These are phyloP conservation scores for Potamarius usumacintae DNA, from an alignment of 2,113 vertebrate genomes.

Conservation along the genomic window DNA sequence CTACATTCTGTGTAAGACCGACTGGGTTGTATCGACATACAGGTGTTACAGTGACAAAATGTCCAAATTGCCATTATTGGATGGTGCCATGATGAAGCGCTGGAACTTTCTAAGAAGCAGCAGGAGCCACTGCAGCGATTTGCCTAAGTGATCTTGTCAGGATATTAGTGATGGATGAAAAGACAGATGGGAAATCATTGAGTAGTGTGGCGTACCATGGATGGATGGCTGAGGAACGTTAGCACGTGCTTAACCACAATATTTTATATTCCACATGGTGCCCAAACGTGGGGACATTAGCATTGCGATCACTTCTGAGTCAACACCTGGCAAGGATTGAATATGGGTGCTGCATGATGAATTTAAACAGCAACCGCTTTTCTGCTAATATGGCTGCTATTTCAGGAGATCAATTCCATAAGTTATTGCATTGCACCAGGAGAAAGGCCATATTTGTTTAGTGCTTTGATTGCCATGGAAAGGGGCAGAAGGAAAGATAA, in stretches of 20 bases:
- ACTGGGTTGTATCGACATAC: constrained; percentile 16
- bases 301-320: constrained; percentile 51
- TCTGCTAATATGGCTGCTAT: constrained; percentile 38
- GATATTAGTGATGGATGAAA: constrained; percentile 55
- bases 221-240: constrained; percentile 52
- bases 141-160: constrained; percentile 57
- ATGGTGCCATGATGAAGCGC: constrained; percentile 40
- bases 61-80: constrained; percentile 41
- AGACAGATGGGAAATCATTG: constrained; percentile 56
- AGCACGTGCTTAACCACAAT: constrained; percentile 30
- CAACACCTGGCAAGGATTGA: constrained; percentile 58
- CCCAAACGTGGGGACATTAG: constrained; percentile 50
- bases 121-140: constrained; percentile 26
- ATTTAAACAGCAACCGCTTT: constrained; percentile 42
- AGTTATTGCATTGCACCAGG: constrained; percentile 39
- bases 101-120: constrained; percentile 11
- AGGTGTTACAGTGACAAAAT: constrained; percentile 43
- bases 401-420: constrained; percentile 51
- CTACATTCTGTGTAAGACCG: not conserved
- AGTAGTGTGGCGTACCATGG: constrained; percentile 12
- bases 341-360: constrained; percentile 49
- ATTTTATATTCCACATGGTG: constrained; percentile 54
- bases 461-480: constrained; percentile 32
- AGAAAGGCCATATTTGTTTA: constrained; percentile 41
- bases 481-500: not conserved